Conservation (phyloP, 2,797 vertebrate species). For the Falco rusticolus region DNA sequence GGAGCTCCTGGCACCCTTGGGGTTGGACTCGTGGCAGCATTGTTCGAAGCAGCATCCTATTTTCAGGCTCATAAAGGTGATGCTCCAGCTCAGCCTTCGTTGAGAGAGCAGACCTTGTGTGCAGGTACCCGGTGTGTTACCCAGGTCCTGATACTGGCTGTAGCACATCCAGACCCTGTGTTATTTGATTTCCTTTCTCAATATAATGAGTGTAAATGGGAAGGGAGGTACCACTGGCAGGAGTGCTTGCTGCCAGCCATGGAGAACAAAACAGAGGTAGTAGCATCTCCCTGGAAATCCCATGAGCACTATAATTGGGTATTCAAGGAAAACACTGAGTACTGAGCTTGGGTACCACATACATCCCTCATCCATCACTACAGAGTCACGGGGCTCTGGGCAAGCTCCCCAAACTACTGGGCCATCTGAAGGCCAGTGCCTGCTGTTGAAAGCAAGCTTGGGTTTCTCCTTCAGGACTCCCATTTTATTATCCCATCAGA, state of each 20-base stretch:
- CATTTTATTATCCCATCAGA: not conserved
- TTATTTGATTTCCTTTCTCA: not conserved
- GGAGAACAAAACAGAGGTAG: not conserved
- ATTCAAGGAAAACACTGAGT: not conserved
- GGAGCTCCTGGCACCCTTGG: not conserved
- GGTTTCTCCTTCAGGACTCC: not conserved
- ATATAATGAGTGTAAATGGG: not conserved
- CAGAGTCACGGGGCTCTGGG: not conserved
- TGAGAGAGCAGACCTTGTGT: not conserved
- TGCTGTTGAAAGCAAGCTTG: not conserved
- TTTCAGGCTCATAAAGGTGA: not conserved
- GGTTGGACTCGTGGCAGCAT: not conserved
- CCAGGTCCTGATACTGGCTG: not conserved
- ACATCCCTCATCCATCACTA: fast-evolving
- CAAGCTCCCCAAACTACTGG: not conserved
- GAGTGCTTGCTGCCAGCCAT: not conserved
- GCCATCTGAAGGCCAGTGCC: not conserved
- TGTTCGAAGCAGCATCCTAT: not conserved
- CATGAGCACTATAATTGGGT: not conserved
- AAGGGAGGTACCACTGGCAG: not conserved
- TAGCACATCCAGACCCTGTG: not conserved
- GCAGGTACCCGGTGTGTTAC: fast-evolving
- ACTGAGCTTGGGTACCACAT: fast-evolving
- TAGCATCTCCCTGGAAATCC: not conserved
- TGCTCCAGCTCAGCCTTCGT: not conserved